Conservation (phyloP, 2,888 invertebrate genomes). For the Dolichomitus sp. region DNA sequence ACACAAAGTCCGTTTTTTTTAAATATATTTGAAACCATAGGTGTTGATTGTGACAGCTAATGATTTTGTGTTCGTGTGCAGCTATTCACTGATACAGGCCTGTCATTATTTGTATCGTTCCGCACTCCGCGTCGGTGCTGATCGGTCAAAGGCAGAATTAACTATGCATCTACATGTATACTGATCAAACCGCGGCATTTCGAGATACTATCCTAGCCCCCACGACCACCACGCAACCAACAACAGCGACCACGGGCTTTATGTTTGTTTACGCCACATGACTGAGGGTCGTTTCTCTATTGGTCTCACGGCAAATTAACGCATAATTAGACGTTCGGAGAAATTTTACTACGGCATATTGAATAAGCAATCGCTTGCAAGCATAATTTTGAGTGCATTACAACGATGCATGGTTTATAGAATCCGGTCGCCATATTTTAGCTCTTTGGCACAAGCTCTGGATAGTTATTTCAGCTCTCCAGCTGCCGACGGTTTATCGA, state of each 20-base stretch:
- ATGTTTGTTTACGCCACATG: conserved; percentile 14
- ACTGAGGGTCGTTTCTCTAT: neutral
- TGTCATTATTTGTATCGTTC: neutral
- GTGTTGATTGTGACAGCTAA: no score
- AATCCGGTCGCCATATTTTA: neutral
- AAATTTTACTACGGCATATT: neutral
- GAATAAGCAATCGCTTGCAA: conserved; percentile 1
- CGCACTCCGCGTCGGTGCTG: neutral
- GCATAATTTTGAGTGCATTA: neutral
- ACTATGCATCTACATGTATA: neutral
- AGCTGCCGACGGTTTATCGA: neutral
- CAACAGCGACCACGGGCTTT: conserved; percentile 2
- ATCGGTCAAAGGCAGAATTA: conserved; percentile 20
- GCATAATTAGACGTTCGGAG: conserved; percentile 5
- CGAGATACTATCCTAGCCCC: neutral
- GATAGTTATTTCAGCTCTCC: neutral
- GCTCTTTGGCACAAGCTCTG: neutral
- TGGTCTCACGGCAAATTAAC: conserved; percentile 2
- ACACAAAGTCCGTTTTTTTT: no score
- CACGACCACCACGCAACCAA: conserved; percentile 1
- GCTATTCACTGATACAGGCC: neutral
- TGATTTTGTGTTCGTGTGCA: neutral
- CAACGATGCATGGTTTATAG: neutral
- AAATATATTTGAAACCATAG: no score
- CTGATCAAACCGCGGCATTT: neutral